These are phyloP conservation scores for Daubentonia madagascariensis DNA, from an alignment of 2,113 vertebrate species.

Conservation along the genomic window DNA sequence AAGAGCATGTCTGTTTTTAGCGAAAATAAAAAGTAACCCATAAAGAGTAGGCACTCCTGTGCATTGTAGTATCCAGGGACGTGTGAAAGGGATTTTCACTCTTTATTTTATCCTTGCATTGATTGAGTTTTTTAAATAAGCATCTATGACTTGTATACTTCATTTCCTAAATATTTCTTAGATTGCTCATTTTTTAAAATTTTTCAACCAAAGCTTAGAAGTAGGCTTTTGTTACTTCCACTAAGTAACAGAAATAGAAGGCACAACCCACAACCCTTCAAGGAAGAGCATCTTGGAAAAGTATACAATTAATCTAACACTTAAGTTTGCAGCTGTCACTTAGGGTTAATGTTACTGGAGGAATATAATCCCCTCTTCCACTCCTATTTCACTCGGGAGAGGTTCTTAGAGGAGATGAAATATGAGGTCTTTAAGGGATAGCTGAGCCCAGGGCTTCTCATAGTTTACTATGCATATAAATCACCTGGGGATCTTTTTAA, in stretches of 20 bases:
- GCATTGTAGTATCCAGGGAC: background rate
- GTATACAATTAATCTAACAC: background rate
- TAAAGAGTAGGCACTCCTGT: background rate
- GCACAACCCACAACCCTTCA: background rate
- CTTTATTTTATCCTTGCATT: background rate
- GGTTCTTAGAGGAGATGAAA: background rate
- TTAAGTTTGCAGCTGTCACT: background rate
- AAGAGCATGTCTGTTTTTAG: constrained; percentile 21
- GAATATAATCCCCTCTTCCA: background rate
- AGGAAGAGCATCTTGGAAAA: background rate
- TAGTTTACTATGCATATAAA: background rate
- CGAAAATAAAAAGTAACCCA: background rate
- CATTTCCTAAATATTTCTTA: background rate
- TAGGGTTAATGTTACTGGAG: background rate
- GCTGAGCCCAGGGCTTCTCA: background rate
- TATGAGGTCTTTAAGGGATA: background rate
- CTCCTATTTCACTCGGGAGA: background rate
- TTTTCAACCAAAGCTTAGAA: background rate
- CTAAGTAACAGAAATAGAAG: background rate
- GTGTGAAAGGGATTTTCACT: background rate
- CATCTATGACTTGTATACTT: background rate
- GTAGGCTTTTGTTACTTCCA: background rate
- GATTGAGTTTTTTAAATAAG: background rate
- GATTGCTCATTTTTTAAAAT: background rate
- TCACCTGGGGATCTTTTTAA: background rate